Percentiles rank a stretch among this genome's conserved stretches.
Evolutionary conservation across 92 coral and sea anemone genomes (phyloP).

Genomic region (Epizoanthus ramosus): DNA sequence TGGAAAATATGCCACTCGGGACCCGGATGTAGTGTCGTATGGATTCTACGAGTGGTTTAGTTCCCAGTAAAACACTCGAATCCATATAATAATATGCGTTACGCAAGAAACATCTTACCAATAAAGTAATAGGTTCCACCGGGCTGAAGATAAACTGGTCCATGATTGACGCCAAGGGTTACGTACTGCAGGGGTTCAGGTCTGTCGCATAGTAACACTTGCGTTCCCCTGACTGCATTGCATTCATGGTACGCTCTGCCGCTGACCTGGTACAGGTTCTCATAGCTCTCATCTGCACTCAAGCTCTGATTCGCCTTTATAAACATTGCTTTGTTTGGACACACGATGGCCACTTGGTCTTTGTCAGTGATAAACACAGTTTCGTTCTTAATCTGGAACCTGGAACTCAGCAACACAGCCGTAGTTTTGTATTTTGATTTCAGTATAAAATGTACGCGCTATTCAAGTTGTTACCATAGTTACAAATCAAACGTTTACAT

Average conservation of each 20-base stretch:
- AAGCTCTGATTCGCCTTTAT: conserved; percentile 15
- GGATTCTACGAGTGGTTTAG: too few species aligned
- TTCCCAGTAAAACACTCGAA: too few species aligned
- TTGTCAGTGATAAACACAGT: neutral
- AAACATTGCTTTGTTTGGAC: conserved; percentile 41
- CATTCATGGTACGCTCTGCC: conserved; percentile 6
- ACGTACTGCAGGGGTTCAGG: conserved; percentile 39
- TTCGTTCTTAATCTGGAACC: conserved; percentile 7
- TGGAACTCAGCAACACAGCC: neutral
- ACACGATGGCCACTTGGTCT: conserved; percentile 13
- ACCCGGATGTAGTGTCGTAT: too few species aligned
- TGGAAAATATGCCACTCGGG: too few species aligned
- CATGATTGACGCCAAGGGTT: conserved; percentile 17
- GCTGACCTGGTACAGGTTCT: conserved; percentile 18
- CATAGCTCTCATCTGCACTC: neutral
- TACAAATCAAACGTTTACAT: too few species aligned
- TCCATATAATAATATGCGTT: neutral
- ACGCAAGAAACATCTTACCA: conserved; percentile 14
- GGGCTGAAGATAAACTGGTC: conserved; percentile 3
- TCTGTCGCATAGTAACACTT: conserved; percentile 26
- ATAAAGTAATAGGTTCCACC: conserved; percentile 9
- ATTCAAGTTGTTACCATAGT: too few species aligned
- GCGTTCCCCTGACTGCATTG: conserved; percentile 23
- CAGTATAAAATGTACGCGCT: too few species aligned
- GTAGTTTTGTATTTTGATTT: neutral